phyloP scores from a whole-genome alignment of 2,113 vertebrate species.

The Irena cyanogastra region DNA sequence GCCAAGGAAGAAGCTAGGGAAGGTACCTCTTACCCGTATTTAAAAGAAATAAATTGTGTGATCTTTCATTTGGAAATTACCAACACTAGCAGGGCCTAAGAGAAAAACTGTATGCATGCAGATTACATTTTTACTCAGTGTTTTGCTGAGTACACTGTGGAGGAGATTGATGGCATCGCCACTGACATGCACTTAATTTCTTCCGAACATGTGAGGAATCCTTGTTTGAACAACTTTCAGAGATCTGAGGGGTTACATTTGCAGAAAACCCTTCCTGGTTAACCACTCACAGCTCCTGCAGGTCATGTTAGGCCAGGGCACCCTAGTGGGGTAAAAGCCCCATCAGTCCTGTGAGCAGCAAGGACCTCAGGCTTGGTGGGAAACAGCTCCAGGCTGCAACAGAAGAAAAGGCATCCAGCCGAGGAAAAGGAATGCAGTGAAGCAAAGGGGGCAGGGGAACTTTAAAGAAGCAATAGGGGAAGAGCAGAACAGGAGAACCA shows the following conservation, averaged over 20 bases:
- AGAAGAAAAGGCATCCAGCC: background rate
- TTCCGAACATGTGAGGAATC: background rate
- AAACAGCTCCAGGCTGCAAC: background rate
- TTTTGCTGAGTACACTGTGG: background rate
- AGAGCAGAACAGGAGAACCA: background rate
- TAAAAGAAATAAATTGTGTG: background rate
- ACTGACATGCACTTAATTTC: background rate
- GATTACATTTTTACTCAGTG: background rate
- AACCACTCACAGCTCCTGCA: background rate
- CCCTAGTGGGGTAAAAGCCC: background rate
- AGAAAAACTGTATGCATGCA: background rate
- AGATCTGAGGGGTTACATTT: background rate
- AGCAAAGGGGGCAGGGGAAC: background rate
- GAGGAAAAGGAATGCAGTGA: background rate
- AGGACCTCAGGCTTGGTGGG: background rate
- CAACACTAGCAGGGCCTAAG: background rate
- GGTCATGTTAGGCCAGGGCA: background rate
- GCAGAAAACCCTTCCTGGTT: background rate
- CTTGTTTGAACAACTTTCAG: background rate
- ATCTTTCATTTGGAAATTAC: background rate
- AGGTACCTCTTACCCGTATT: background rate
- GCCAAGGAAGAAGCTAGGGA: background rate
- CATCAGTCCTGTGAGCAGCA: background rate
- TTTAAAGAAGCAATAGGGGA: background rate
- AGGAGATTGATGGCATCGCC: fast-evolving